Evolutionary conservation across 1,140 invertebrate species (phyloP).

Genomic region (Chironomus striatipennis): DNA sequence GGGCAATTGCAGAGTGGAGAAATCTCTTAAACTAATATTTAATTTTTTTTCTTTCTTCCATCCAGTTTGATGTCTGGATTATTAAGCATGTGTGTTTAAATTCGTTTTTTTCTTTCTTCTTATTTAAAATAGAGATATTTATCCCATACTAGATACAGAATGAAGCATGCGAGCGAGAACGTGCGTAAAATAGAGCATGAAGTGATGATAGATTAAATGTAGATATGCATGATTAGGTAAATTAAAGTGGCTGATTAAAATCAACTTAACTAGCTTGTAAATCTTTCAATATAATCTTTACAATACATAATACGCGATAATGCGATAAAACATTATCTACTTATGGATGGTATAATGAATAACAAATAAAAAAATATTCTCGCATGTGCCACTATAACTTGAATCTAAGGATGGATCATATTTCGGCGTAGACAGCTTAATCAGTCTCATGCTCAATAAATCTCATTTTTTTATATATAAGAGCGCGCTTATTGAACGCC

Average conservation of each 20-base stretch:
- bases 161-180: background rate
- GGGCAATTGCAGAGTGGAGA: background rate
- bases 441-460: conserved; percentile 12
- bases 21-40: conserved; percentile 9
- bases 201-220: background rate
- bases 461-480: background rate
- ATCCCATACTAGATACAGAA: background rate
- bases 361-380: no score
- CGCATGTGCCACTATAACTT: background rate
- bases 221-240: background rate
- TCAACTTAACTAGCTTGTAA: conserved; percentile 5
- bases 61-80: background rate
- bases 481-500: background rate
- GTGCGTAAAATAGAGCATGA: conserved; percentile 7
- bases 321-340: conserved; percentile 8
- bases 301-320: background rate
- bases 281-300: background rate
- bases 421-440: conserved; percentile 11
- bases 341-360: background rate
- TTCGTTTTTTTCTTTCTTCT: background rate
- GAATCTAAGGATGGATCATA: background rate
- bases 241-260: conserved; percentile 13
- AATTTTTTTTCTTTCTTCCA: background rate
- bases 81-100: conserved; percentile 13
- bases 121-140: background rate